These are phyloP conservation scores for Archilochus colubris DNA, from an alignment of 2,113 vertebrate species.

Conservation along the genomic window DNA sequence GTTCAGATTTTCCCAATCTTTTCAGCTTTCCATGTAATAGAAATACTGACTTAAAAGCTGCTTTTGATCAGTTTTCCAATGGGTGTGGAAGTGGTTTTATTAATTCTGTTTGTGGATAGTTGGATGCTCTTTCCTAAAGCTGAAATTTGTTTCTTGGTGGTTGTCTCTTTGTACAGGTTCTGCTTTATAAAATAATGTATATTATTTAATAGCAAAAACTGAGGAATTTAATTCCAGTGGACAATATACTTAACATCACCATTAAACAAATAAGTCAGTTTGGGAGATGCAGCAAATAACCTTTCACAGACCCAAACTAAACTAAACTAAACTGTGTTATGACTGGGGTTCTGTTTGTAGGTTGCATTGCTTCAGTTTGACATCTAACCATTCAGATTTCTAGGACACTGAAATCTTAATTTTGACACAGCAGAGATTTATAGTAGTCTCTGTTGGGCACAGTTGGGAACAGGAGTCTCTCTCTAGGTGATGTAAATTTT, in stretches of 20 bases:
- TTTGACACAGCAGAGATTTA: neutral
- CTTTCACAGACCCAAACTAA: constrained; percentile 43
- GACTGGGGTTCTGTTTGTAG: constrained; percentile 4
- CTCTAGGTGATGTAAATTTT: neutral
- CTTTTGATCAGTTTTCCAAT: neutral
- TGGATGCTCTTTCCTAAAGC: neutral
- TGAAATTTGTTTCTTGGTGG: neutral
- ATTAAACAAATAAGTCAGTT: neutral
- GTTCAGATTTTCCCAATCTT: neutral
- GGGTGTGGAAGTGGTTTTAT: neutral
- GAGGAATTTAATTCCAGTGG: neutral
- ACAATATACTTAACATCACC: neutral
- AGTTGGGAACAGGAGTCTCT: neutral
- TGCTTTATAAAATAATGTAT: neutral
- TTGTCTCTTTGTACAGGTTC: constrained; percentile 23
- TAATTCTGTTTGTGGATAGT: neutral
- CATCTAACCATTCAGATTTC: neutral
- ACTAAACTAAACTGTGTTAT: neutral
- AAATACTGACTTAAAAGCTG: neutral
- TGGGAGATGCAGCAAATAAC: constrained; percentile 42
- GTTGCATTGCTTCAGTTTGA: constrained; percentile 21
- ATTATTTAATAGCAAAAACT: constrained; percentile 3
- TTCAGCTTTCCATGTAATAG: neutral
- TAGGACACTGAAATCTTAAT: neutral
- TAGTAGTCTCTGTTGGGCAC: neutral